Evolutionary conservation across 2,113 vertebrate species (phyloP), one percentile per base, ranked within the genome.

Genomic region (Anser brachyrhynchus): DNA sequence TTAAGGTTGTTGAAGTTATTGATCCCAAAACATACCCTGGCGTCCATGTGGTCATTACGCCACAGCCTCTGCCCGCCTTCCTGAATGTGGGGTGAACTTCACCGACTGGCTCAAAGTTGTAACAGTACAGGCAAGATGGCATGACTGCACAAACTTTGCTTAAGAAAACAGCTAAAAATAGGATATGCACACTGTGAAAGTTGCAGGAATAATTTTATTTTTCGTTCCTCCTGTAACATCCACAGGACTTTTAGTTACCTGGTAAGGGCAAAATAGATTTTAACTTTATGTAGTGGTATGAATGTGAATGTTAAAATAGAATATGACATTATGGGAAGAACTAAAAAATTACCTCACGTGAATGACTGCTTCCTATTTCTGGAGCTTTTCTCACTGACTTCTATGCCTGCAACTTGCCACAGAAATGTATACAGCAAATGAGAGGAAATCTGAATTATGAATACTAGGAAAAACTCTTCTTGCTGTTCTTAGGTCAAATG

Each of bases 401-500:
- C 22, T 57, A 4, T 37, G 21, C 61, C 46, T 89, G 35, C 20
- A 83, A 37, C 52, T 75, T 84, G 41, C 82, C 51, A 44, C 31
- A 62, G 62, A 79, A 78, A 62, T 76, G 41, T 28, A 10, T 91
- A 62, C 13, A 26, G 62, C 41, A 91, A 75, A 87, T n/a, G 61
- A 85, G 35, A 92, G 44, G 62, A 85, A 85, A 81, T 72, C 35
- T 76, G 39, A 70, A 43, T 79, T 76, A 44, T 9, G 19, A 51
- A n/a, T 22, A 52, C 29, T 12, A 76, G 77, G 49, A 82, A 85
- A 93, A 87, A 17, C 57, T 29, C 61, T 87, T 87, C 15, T 95
- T 89, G 41, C 65, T 94, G 3, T 95, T 84, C 28, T 23, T 96
- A 99, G 99, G 99, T 89, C 99, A 99, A 97, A 99, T 99, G 99